phyloP scores from a whole-genome alignment of 2,113 vertebrate species.

The Acrocephalus kingi region DNA sequence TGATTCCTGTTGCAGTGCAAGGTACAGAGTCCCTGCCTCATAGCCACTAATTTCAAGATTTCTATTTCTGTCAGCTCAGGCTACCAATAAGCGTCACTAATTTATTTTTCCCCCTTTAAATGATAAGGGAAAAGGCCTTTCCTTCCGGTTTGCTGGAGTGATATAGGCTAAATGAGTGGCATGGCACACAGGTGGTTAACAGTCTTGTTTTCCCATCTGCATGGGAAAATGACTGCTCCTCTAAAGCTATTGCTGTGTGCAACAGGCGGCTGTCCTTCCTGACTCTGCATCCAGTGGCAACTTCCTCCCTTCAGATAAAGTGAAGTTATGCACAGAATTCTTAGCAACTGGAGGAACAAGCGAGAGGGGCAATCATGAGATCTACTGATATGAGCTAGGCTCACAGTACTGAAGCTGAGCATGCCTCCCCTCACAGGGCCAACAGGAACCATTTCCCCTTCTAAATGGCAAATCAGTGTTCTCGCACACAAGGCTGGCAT shows the following conservation, averaged over 20 bases:
- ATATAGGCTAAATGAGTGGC: neutral
- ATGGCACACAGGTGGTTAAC: neutral
- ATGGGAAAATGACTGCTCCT: neutral
- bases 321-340: conserved; percentile 7
- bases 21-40: neutral
- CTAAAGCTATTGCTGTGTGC: neutral
- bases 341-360: neutral
- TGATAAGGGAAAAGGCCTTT: neutral
- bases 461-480: neutral
- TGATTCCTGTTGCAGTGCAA: neutral
- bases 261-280: conserved; percentile 26
- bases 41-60: neutral
- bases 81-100: neutral
- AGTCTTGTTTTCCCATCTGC: neutral
- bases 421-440: neutral
- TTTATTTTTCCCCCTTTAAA: neutral
- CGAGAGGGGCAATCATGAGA: neutral
- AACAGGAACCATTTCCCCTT: neutral
- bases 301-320: conserved; percentile 41
- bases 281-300: neutral
- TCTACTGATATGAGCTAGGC: neutral
- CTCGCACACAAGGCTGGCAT: rapidly evolving
- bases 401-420: neutral
- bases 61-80: neutral
- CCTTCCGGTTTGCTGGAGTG: neutral